Evolutionary conservation across 2,113 vertebrate genomes (phyloP).

Genomic region (Erythrolamprus reginae): DNA sequence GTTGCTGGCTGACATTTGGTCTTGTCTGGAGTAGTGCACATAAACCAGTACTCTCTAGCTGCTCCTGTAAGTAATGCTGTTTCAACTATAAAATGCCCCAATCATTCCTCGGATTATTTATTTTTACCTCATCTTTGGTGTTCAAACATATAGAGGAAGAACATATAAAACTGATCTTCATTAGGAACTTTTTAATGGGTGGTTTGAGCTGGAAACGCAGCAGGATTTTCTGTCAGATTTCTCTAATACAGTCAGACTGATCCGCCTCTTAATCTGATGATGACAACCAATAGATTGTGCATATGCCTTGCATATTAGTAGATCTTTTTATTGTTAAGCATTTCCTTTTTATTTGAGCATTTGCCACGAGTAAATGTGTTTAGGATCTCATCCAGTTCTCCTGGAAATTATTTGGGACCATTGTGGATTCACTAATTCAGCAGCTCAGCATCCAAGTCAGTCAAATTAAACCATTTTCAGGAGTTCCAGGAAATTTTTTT

Average conservation of each 20-base stretch:
- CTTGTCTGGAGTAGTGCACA: background rate
- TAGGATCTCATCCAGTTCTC: background rate
- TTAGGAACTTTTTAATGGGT: background rate
- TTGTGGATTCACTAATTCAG: conserved; percentile 1
- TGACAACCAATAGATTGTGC: background rate
- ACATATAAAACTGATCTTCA: too few relatives aligned
- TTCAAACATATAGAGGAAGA: background rate
- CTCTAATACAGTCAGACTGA: background rate
- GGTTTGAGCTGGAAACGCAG: background rate
- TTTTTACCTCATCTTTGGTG: background rate
- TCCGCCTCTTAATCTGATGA: background rate
- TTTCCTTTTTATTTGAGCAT: background rate
- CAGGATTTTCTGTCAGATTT: background rate
- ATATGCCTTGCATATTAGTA: background rate
- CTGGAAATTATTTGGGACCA: conserved; percentile 6
- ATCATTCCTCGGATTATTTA: background rate
- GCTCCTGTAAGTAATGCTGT: background rate
- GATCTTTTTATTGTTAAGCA: background rate
- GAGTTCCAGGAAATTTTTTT: conserved; percentile 33
- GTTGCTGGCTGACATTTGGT: background rate
- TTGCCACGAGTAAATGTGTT: background rate
- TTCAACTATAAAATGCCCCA: background rate
- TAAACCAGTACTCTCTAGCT: background rate
- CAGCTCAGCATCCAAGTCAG: conserved; percentile 25
- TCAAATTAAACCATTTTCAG: conserved; percentile 23